phyloP scores from a whole-genome alignment of 2,888 invertebrate genomes.

The Caenorhabditis sp. region DNA sequence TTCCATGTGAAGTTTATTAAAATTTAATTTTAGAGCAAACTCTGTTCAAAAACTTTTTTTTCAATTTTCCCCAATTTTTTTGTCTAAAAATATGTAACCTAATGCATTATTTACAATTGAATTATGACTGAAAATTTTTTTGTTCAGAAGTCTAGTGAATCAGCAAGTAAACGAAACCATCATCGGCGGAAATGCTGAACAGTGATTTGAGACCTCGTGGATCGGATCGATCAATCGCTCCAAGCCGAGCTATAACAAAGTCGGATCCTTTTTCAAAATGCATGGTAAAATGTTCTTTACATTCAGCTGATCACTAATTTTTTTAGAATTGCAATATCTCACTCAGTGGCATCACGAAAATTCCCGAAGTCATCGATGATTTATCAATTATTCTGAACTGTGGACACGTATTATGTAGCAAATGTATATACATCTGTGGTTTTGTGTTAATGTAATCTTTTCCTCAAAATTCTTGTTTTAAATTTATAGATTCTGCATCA shows the following conservation, averaged over 20 bases:
- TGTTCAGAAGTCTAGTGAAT: too few relatives aligned
- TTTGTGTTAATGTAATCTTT: too few relatives aligned
- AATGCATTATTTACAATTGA: too few relatives aligned
- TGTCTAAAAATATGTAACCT: too few relatives aligned
- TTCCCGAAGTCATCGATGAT: neutral
- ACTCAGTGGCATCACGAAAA: neutral
- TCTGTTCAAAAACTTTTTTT: too few relatives aligned
- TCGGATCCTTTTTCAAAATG: conserved; percentile 1
- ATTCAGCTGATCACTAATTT: neutral
- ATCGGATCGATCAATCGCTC: neutral
- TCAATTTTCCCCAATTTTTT: too few relatives aligned
- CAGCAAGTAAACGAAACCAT: too few relatives aligned
- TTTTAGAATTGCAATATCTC: neutral
- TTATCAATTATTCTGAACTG: conserved; percentile 5
- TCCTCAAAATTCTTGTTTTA: too few relatives aligned
- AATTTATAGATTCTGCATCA: neutral
- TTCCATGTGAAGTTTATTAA: too few relatives aligned
- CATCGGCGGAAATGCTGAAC: neutral
- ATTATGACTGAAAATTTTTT: too few relatives aligned
- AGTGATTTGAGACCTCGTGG: neutral
- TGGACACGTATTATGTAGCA: conserved; percentile 1
- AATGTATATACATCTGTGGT: conserved; percentile 1
- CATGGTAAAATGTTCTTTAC: neutral
- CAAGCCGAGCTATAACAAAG: neutral
- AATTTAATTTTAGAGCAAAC: too few relatives aligned